phyloP scores from a whole-genome alignment of 2,113 vertebrate genomes.

The Hiodon alosoides region DNA sequence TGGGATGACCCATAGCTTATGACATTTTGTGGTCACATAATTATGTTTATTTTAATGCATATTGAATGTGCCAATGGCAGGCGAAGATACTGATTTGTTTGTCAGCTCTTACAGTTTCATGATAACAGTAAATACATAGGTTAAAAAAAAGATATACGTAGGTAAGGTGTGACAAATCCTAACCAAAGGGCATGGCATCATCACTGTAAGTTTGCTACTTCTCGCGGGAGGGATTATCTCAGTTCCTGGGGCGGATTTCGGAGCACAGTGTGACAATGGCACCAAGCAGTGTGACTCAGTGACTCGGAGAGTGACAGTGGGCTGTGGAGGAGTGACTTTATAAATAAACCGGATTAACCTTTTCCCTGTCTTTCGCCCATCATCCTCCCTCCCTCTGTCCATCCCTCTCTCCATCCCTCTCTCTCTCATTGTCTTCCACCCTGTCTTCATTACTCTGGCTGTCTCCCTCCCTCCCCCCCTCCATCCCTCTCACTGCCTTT shows the following conservation, averaged over 20 bases:
- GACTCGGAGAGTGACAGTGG: conserved; percentile 79
- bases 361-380: conserved; percentile 1
- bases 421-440: no score
- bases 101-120: conserved; percentile 53
- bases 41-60: conserved; percentile 70
- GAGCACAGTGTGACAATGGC: conserved; percentile 77
- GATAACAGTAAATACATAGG: conserved; percentile 8
- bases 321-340: conserved; percentile 67
- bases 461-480: no score
- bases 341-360: conserved; percentile 76
- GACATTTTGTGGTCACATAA: conserved; percentile 56
- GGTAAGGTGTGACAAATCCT: conserved; percentile 47
- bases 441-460: no score
- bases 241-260: conserved; percentile 85
- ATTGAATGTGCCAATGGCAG: conserved; percentile 56
- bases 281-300: conserved; percentile 63
- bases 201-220: conserved; percentile 71
- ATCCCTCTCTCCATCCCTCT: background rate
- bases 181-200: conserved; percentile 57
- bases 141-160: conserved; percentile 36
- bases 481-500: no score
- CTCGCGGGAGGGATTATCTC: conserved; percentile 85
- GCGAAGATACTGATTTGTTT: conserved; percentile 48
- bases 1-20: no score
- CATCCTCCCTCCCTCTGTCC: background rate